Evolutionary conservation across 1,140 invertebrate species (phyloP), one percentile per base, ranked within the genome.

Genomic region (Pseudachorutes palmiensis): DNA sequence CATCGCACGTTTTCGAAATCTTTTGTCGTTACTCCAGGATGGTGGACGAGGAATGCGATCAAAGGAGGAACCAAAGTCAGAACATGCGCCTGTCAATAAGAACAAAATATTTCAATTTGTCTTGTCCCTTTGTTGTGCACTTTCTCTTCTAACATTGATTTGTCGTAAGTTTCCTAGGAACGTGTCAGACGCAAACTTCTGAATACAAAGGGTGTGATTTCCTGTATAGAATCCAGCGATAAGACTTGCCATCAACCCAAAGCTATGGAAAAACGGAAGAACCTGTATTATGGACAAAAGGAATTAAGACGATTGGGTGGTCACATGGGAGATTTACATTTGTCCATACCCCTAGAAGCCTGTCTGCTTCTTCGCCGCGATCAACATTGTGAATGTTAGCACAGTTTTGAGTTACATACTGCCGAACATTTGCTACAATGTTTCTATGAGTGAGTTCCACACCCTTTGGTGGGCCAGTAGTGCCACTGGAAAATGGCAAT

Each of bases 381-480:
- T n/a, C n/a, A n/a, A n/a, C n/a, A n/a, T n/a, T n/a, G n/a, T n/a
- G n/a, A n/a, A n/a, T n/a, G n/a, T n/a, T n/a, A n/a, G n/a, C n/a
- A n/a, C n/a, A n/a, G n/a, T n/a, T n/a, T n/a, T n/a, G n/a, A n/a
- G n/a, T n/a, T n/a, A 30, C 41, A 29, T 51, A 41, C 32, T 69
- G 62, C 9, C 29, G 51, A 19, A 64, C 1, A 31, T 59, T 57
- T 1, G 2, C 60, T 33, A 19, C 19, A 22, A 65, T 28, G 41
- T 65, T 69, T 49, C 1, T 29, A 76, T 94, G 87, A 0, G 87
- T 87, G 0, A 92, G 75, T 79, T 90, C 84, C 0, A 94, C 91
- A 31, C 89, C 91, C 83, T 95, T 95, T 16, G 92, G 91, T 58
- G 60, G 64, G 22, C 76, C 75, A 29, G 75, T 76, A 22, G 76